These are phyloP conservation scores for Elegia similella DNA, from an alignment of 2,888 invertebrate species.

Conservation along the genomic window DNA sequence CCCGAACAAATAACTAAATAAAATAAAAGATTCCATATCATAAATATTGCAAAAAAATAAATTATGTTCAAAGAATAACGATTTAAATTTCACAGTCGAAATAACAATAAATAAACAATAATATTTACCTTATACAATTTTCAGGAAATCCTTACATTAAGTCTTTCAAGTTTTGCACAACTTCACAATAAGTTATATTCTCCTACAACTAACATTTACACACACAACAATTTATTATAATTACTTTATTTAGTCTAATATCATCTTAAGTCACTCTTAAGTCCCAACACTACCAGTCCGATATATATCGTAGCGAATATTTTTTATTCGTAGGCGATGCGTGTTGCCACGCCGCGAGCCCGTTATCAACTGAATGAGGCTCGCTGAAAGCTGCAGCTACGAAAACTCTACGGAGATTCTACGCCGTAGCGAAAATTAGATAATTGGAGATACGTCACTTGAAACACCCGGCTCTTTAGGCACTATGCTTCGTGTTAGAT, in stretches of 20 bases:
- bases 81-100: too few species aligned
- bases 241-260: background rate
- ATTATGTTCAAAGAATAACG: too few species aligned
- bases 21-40: too few species aligned
- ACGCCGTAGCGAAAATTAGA: background rate
- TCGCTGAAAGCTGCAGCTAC: background rate
- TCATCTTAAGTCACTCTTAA: too few species aligned
- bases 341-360: background rate
- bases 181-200: background rate
- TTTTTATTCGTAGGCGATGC: background rate
- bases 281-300: background rate
- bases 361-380: slow-evolving; percentile 2
- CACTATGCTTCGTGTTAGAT: background rate
- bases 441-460: too few species aligned
- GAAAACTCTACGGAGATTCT: background rate
- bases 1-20: too few species aligned
- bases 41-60: too few species aligned
- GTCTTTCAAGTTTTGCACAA: background rate
- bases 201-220: background rate
- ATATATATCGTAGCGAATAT: background rate
- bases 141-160: background rate
- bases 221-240: background rate
- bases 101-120: too few species aligned
- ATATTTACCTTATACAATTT: too few species aligned
- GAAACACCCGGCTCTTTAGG: background rate